Conservation (phyloP, 2,797 vertebrate species). For the Cryptoprocta ferox region DNA sequence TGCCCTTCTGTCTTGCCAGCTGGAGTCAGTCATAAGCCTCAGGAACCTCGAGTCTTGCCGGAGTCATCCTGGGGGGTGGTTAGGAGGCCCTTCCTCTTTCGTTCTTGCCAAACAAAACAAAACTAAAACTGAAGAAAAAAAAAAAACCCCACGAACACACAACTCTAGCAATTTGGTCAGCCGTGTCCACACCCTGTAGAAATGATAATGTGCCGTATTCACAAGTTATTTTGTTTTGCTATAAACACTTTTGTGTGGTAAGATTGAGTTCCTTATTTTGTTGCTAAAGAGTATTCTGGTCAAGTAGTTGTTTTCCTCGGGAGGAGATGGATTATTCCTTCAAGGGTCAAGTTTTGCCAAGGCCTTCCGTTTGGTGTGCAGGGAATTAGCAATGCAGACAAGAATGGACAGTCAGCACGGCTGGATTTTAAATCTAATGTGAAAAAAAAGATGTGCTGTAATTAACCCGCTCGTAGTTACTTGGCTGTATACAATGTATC, state of each 20-base stretch:
- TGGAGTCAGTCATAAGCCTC: neutral
- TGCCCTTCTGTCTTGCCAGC: neutral
- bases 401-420: neutral
- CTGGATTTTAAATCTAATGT: neutral
- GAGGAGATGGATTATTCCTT: neutral
- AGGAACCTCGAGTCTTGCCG: neutral
- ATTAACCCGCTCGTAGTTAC: neutral
- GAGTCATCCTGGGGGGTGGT: neutral
- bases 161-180: neutral
- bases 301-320: neutral
- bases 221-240: neutral
- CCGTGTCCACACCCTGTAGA: neutral
- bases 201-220: neutral
- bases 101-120: constrained; percentile 54
- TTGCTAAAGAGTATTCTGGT: neutral
- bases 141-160: neutral
- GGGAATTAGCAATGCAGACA: neutral
- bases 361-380: neutral
- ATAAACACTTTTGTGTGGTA: neutral
- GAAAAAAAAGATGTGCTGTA: neutral
- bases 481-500: neutral
- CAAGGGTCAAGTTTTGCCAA: neutral
- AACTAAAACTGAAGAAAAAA: neutral
- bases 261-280: neutral
- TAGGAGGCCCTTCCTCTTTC: constrained; percentile 59